phyloP scores from a whole-genome alignment of 92 coral and sea anemone species.

The Porites lobata region DNA sequence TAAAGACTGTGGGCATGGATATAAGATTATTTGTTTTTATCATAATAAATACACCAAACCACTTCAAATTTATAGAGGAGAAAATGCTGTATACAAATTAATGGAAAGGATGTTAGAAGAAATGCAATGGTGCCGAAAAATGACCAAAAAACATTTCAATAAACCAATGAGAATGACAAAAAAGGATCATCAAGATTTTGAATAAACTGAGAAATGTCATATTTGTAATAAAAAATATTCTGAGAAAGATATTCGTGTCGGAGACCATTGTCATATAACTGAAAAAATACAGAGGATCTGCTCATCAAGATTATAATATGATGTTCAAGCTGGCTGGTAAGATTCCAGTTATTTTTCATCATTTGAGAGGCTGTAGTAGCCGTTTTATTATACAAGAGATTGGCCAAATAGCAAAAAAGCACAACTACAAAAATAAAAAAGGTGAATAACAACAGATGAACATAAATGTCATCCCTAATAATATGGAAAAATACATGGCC shows the following conservation, averaged over 20 bases:
- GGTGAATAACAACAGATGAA: background rate
- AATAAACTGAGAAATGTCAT: background rate
- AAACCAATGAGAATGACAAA: background rate
- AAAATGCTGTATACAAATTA: background rate
- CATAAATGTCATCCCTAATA: slow-evolving; percentile 4
- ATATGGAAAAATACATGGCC: background rate
- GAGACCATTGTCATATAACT: background rate
- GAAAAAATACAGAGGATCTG: background rate
- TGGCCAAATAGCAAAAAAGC: slow-evolving; percentile 16
- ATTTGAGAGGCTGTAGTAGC: too few relatives aligned
- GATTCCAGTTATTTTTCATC: too few relatives aligned
- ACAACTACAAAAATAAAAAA: background rate
- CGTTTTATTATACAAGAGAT: background rate
- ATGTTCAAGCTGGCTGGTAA: too few relatives aligned
- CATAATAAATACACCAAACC: background rate
- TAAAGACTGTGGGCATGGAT: background rate
- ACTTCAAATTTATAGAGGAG: background rate
- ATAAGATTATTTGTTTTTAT: background rate
- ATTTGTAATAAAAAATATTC: background rate
- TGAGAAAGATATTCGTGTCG: background rate
- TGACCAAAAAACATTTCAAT: background rate
- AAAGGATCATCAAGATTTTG: background rate
- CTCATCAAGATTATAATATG: too few relatives aligned
- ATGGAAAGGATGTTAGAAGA: background rate
- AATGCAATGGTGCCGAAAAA: background rate